A percentile compares a stretch with the other conserved stretches of the same genome.
Evolutionary conservation across 2,113 vertebrate species (phyloP).

Genomic region (Himantopus leucocephalus): DNA sequence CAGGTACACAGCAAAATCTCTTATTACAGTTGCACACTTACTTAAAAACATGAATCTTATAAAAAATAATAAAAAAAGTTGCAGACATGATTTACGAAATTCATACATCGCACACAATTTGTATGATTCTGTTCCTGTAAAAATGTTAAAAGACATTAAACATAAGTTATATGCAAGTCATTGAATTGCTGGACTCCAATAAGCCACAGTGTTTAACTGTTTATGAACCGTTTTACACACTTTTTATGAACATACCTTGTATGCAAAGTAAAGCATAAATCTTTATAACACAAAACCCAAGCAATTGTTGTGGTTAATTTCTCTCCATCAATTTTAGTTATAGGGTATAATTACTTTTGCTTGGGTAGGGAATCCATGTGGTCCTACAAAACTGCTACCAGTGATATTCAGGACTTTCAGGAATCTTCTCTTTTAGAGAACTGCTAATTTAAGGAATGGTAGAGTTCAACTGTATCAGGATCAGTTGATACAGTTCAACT

Average conservation of each 20-base stretch:
- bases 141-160: neutral
- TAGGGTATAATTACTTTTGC: neutral
- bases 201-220: neutral
- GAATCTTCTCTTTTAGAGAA: neutral
- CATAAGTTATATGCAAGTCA: neutral
- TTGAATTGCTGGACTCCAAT: neutral
- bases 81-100: neutral
- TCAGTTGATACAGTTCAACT: neutral
- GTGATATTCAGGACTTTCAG: neutral
- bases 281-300: neutral
- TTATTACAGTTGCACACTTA: neutral
- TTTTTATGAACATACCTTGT: neutral
- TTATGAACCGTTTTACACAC: neutral
- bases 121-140: neutral
- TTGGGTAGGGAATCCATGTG: neutral
- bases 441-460: neutral
- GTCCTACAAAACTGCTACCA: neutral
- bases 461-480: neutral
- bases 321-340: neutral
- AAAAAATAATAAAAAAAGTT: neutral
- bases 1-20: neutral
- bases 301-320: neutral
- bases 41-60: neutral
- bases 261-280: neutral
- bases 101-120: neutral